Conservation (phyloP, 1,140 invertebrate genomes). For the Pomacea maculata region DNA sequence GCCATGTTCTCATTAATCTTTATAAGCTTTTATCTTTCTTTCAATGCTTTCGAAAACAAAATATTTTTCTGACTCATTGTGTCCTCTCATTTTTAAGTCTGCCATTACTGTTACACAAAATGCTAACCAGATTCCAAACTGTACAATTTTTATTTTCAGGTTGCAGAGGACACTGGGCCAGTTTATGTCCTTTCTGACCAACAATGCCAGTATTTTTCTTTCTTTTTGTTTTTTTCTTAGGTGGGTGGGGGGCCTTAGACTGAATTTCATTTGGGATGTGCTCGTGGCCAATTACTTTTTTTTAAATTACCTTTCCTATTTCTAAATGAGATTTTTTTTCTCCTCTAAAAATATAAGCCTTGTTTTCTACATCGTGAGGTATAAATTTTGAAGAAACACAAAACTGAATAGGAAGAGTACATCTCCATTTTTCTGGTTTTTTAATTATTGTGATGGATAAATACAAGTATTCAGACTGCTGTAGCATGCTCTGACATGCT, state of each 20-base stretch:
- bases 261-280: too few species aligned
- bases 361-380: too few species aligned
- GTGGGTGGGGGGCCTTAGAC: too few species aligned
- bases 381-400: not conserved
- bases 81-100: not conserved
- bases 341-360: too few species aligned
- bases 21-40: not conserved
- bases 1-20: not conserved
- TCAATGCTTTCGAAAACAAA: not conserved
- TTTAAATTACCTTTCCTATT: not conserved
- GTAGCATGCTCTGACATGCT: too few species aligned
- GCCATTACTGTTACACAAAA: too few species aligned
- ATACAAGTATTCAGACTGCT: too few species aligned
- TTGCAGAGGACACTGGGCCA: conserved; percentile 44
- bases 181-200: conserved; percentile 31
- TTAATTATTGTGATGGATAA: too few species aligned
- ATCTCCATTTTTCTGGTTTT: not conserved
- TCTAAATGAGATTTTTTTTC: too few species aligned
- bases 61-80: not conserved
- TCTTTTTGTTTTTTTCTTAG: too few species aligned
- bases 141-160: conserved; percentile 31
- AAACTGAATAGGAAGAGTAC: not conserved
- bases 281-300: not conserved
- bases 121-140: too few species aligned
- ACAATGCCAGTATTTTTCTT: too few species aligned